Conservation (phyloP, 2,797 vertebrate genomes). For the Pangasius mekongensis region DNA sequence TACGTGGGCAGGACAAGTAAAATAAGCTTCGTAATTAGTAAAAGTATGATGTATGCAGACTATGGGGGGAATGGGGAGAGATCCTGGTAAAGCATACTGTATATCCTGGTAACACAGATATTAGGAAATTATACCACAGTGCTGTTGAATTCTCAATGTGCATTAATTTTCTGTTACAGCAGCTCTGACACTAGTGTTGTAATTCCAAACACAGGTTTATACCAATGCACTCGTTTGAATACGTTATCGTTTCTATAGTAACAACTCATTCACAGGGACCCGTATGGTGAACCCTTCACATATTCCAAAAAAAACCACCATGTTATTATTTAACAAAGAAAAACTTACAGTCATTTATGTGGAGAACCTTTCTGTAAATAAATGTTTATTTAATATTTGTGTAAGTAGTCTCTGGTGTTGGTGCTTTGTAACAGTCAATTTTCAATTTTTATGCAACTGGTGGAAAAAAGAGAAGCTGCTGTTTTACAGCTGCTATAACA, state of each 20-base stretch:
- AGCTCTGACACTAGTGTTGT: neutral
- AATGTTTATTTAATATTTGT: neutral
- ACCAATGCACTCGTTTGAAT: neutral
- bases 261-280: neutral
- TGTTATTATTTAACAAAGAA: neutral
- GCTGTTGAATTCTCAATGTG: neutral
- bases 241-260: neutral
- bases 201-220: neutral
- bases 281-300: neutral
- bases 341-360: neutral
- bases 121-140: neutral
- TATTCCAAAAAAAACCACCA: neutral
- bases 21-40: neutral
- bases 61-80: neutral
- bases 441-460: neutral
- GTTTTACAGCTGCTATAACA: neutral
- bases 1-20: neutral
- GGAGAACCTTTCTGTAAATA: neutral
- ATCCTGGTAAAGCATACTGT: neutral
- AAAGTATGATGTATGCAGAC: neutral
- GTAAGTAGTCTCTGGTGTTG: neutral
- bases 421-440: neutral
- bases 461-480: neutral
- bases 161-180: neutral
- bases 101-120: neutral